These are phyloP conservation scores for Heterotis niloticus DNA, from an alignment of 2,113 vertebrate species.

Conservation along the genomic window DNA sequence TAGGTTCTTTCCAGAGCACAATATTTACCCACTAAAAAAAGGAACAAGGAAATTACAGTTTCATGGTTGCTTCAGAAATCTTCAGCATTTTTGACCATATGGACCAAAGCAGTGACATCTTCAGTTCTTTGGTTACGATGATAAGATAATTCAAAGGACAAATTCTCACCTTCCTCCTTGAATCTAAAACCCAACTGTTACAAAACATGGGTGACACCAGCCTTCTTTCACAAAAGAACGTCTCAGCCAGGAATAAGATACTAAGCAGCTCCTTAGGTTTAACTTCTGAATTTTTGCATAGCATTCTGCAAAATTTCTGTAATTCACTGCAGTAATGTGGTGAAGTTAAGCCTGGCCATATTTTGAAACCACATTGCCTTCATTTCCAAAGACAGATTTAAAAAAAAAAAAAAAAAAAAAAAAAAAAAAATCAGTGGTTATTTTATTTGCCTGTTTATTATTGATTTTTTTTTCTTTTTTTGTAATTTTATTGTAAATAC, in stretches of 20 bases:
- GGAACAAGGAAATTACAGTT: not conserved
- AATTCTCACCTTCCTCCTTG: conserved; percentile 41
- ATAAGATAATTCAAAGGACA: conserved; percentile 31
- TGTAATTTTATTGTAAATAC: conserved; percentile 34
- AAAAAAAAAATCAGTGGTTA: conserved; percentile 26
- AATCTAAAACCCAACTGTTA: conserved; percentile 48
- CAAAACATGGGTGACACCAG: conserved; percentile 30
- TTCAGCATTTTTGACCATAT: not conserved
- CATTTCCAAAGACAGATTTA: conserved; percentile 34
- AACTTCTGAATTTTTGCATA: not conserved
- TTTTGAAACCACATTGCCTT: conserved; percentile 37
- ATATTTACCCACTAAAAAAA: not conserved
- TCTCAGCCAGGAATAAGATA: conserved; percentile 28
- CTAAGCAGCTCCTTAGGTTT: not conserved
- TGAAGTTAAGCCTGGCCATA: conserved; percentile 33
- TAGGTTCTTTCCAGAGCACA: conserved; percentile 1
- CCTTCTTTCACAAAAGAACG: conserved; percentile 28
- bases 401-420: conserved; percentile 16
- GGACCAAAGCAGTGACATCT: not conserved
- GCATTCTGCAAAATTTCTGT: conserved; percentile 37
- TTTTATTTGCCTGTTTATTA: conserved; percentile 40
- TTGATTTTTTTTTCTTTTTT: conserved; percentile 45
- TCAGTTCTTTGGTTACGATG: not conserved
- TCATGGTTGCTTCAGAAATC: not conserved
- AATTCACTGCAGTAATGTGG: not conserved